Evolutionary conservation across 2,888 invertebrate species (phyloP).

Genomic region (Gerris lacustris): DNA sequence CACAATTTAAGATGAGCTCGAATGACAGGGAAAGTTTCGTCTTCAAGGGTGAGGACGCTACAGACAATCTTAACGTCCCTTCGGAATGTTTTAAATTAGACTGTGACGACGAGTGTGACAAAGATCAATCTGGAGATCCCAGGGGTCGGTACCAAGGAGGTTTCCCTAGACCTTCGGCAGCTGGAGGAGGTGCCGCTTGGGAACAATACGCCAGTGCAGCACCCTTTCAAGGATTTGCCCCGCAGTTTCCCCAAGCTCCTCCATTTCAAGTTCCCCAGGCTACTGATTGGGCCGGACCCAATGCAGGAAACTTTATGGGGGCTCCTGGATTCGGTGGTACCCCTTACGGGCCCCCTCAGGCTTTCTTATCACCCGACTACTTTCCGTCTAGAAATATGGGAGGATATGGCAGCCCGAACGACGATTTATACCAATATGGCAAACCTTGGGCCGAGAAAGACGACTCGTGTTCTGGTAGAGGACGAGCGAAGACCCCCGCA

Average conservation of each 20-base stretch:
- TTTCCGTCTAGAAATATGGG: too few relatives aligned
- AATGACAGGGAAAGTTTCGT: slow-evolving; percentile 31
- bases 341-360: neutral
- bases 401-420: neutral
- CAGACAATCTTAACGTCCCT: slow-evolving; percentile 23
- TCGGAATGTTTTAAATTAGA: slow-evolving; percentile 7
- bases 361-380: neutral
- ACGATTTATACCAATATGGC: neutral
- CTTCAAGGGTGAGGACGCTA: slow-evolving; percentile 32
- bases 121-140: neutral
- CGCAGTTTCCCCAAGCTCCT: neutral
- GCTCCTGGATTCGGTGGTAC: neutral
- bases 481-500: neutral
- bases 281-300: neutral
- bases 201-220: neutral
- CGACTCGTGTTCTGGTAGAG: neutral
- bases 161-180: neutral
- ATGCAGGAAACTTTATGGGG: neutral
- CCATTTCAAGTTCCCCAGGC: neutral
- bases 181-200: neutral
- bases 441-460: neutral
- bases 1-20: slow-evolving; percentile 30
- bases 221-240: neutral
- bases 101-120: neutral
- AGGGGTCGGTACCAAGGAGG: neutral